Evolutionary conservation across 1,140 invertebrate genomes (phyloP), one percentile per base, ranked within the genome.

Genomic region (Tetraneura akinire): DNA sequence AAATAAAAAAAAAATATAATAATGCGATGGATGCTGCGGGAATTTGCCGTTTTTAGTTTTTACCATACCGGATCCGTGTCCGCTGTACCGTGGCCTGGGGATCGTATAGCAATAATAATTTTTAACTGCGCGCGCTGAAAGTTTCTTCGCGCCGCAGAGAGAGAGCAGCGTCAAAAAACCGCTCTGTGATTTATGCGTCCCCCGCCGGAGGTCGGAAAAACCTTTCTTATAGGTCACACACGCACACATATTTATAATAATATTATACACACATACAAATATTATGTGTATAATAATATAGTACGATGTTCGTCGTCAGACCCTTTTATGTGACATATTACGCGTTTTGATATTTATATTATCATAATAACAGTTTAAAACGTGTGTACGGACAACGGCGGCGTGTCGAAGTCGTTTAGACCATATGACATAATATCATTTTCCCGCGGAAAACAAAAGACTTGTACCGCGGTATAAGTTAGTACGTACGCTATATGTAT

Each of bases 11-110:
- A 37, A 3, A 37, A 37, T 37, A 37, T 37, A 37, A 37, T 37
- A 71, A 70, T 42, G 9, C 32, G n/a, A n/a, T n/a, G n/a, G n/a
- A n/a, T 62, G 26, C 26, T 62, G 3, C 21, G 3, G 18, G 68
- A 71, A 21, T 74, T 74, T 74, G 37, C 29, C 51, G 51, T 57
- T 74, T 73, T 53, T 42, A n/a, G n/a, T n/a, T n/a, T n/a, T n/a
- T n/a, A n/a, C 16, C 29, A 57, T 29, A 49, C 26, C 51, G 42
- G 21, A 23, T 37, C 57, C 18, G 10, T 55, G n/a, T 21, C n/a
- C 49, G 14, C 47, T 29, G 60, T 62, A 26, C 21, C 60, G 60
- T 62, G 47, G 9, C 45, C 21, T 42, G 23, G 26, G 49, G n/a
- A 55, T 21, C 32, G 21, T 26, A 51, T 6, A 13, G 18, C 29